phyloP scores from a whole-genome alignment of 2,797 vertebrate genomes.

The Holocentrus rufus region DNA sequence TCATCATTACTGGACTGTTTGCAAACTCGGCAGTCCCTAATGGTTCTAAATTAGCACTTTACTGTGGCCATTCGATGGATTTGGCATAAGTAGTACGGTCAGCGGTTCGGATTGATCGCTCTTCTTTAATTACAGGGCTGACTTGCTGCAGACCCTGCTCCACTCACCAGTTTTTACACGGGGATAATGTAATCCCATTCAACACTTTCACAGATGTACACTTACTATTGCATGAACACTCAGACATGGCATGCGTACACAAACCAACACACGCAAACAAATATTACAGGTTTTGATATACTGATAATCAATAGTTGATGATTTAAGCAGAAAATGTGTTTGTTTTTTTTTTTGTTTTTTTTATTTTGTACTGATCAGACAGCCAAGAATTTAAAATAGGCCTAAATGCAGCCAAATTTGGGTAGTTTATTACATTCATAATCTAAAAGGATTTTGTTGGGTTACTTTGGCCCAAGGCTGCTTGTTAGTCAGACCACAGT shows the following conservation, averaged over 20 bases:
- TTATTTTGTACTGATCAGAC: slow-evolving; percentile 30
- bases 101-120: slow-evolving; percentile 83
- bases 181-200: slow-evolving; percentile 69
- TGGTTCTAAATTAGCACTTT: slow-evolving; percentile 88
- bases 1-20: slow-evolving; percentile 86
- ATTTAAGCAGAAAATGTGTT: not conserved
- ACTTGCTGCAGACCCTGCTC: slow-evolving; percentile 71
- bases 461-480: slow-evolving; percentile 31
- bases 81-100: slow-evolving; percentile 83
- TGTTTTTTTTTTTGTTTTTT: slow-evolving; percentile 15
- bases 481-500: slow-evolving; percentile 24
- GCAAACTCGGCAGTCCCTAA: slow-evolving; percentile 87
- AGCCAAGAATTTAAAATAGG: slow-evolving; percentile 21
- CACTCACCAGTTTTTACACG: slow-evolving; percentile 39
- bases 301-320: slow-evolving; percentile 37
- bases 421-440: slow-evolving; percentile 42
- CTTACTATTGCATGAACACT: slow-evolving; percentile 15
- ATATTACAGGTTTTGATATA: slow-evolving; percentile 32
- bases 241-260: not conserved
- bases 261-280: slow-evolving; percentile 2
- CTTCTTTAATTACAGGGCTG: slow-evolving; percentile 84
- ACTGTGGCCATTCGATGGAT: slow-evolving; percentile 81
- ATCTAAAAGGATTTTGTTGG: slow-evolving; percentile 22
- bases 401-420: slow-evolving; percentile 1
- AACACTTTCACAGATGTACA: slow-evolving; percentile 60